phyloP scores from a whole-genome alignment of 1,140 invertebrate genomes.

The Lordiphosa stackelbergi region DNA sequence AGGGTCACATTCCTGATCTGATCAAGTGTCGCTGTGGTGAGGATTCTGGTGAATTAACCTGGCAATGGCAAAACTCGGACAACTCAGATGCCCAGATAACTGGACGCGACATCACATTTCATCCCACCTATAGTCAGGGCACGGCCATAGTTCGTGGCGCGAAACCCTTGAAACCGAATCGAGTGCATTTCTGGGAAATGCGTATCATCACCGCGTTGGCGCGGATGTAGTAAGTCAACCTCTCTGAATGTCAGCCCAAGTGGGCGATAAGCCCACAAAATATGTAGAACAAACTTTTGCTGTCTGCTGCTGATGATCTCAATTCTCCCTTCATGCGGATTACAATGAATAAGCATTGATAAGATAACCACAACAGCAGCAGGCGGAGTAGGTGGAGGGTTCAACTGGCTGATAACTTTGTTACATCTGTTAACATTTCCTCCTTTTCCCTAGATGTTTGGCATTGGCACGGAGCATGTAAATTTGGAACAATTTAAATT shows the following conservation, averaged over 20 bases:
- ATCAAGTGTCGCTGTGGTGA: slow-evolving; percentile 64
- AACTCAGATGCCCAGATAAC: slow-evolving; percentile 52
- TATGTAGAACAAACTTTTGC: slow-evolving; percentile 10
- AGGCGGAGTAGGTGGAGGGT: background rate
- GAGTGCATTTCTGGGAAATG: slow-evolving; percentile 89
- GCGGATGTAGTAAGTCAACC: slow-evolving; percentile 85
- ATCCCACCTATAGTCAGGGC: slow-evolving; percentile 84
- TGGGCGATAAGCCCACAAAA: slow-evolving; percentile 24
- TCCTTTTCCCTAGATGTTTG: slow-evolving; percentile 83
- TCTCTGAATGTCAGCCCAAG: slow-evolving; percentile 32
- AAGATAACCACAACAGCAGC: slow-evolving; percentile 26
- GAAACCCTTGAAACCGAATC: slow-evolving; percentile 79
- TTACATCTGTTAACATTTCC: slow-evolving; percentile 36
- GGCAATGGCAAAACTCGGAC: slow-evolving; percentile 37
- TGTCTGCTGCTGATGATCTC: slow-evolving; percentile 26
- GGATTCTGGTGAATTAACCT: slow-evolving; percentile 28
- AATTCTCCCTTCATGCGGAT: slow-evolving; percentile 32
- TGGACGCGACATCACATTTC: slow-evolving; percentile 79
- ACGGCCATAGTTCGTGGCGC: slow-evolving; percentile 84
- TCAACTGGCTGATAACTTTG: slow-evolving; percentile 39
- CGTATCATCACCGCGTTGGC: slow-evolving; percentile 85
- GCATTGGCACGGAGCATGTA: slow-evolving; percentile 85
- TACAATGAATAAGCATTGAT: slow-evolving; percentile 28
- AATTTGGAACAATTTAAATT: slow-evolving; percentile 79
- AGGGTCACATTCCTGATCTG: slow-evolving; percentile 59